Conservation (phyloP, 2,888 invertebrate species). For the Caenorhabditis imperialis region DNA sequence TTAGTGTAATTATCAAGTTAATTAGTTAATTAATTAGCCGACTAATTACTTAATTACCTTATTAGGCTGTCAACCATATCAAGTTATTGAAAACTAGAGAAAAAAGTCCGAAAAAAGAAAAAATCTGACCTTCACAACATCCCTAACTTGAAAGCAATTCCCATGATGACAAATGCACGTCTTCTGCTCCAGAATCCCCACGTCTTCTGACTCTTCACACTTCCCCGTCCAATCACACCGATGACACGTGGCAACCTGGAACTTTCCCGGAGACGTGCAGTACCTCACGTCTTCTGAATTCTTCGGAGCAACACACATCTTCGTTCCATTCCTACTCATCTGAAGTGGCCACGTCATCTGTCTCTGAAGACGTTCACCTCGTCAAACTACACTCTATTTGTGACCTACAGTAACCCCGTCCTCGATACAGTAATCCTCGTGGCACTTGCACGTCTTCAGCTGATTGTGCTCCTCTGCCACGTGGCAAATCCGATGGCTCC, state of each 20-base stretch:
- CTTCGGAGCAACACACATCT: conserved; percentile 25
- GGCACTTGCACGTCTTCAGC: conserved; percentile 47
- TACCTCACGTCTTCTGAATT: conserved; percentile 13
- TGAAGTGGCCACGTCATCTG: conserved; percentile 44
- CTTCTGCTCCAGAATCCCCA: conserved; percentile 10
- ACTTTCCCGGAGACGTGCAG: conserved; percentile 20
- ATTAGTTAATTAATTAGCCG: too few species aligned
- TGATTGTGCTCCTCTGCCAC: conserved; percentile 21
- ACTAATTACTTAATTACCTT: too few species aligned
- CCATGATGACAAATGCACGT: conserved; percentile 41
- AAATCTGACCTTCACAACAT: neutral
- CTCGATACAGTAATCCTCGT: conserved; percentile 43
- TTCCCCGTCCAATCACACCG: conserved; percentile 46
- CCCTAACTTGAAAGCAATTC: conserved; percentile 30
- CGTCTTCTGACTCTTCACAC: conserved; percentile 31
- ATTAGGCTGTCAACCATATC: neutral
- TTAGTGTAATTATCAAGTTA: too few species aligned
- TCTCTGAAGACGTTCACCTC: conserved; percentile 29
- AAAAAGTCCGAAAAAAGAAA: too few species aligned
- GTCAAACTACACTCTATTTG: neutral
- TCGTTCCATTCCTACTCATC: conserved; percentile 18
- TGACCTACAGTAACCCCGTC: too few species aligned
- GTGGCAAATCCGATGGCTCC: conserved; percentile 43
- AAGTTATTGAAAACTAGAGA: neutral
- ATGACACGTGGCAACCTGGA: conserved; percentile 17